Conservation (phyloP, 1,140 invertebrate species). For the Calephelis nemesis region DNA sequence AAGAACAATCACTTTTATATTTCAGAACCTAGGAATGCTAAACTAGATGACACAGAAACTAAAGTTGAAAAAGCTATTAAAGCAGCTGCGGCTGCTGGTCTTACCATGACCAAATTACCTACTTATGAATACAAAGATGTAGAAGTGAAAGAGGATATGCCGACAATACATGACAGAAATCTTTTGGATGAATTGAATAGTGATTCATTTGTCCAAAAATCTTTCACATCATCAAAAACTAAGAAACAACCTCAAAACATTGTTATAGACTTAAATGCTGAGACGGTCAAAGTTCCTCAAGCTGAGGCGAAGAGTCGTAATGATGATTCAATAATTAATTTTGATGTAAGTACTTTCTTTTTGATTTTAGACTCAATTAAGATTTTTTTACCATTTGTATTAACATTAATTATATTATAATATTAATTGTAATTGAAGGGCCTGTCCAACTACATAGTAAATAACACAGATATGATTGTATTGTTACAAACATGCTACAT, state of each 20-base stretch:
- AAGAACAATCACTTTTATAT: background rate
- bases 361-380: background rate
- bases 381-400: background rate
- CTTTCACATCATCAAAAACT: constrained; percentile 67
- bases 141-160: constrained; percentile 75
- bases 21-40: constrained; percentile 37
- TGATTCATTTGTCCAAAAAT: constrained; percentile 67
- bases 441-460: too few species aligned
- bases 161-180: constrained; percentile 75
- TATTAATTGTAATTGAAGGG: too few species aligned
- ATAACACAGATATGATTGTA: too few species aligned
- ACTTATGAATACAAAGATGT: constrained; percentile 74
- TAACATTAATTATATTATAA: background rate
- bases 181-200: constrained; percentile 70
- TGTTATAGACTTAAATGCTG: constrained; percentile 72
- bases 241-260: constrained; percentile 74
- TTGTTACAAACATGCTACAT: too few species aligned
- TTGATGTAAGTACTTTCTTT: constrained; percentile 62
- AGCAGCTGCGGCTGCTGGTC: constrained; percentile 69
- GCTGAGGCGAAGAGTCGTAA: constrained; percentile 57
- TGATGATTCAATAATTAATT: constrained; percentile 71
- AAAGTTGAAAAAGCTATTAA: constrained; percentile 75
- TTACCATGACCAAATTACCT: constrained; percentile 75
- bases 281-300: constrained; percentile 68
- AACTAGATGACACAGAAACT: constrained; percentile 66